Base-by-base conservation (phyloP, 1,140 invertebrate genomes). In the Heliconius eleuchia region DNA sequence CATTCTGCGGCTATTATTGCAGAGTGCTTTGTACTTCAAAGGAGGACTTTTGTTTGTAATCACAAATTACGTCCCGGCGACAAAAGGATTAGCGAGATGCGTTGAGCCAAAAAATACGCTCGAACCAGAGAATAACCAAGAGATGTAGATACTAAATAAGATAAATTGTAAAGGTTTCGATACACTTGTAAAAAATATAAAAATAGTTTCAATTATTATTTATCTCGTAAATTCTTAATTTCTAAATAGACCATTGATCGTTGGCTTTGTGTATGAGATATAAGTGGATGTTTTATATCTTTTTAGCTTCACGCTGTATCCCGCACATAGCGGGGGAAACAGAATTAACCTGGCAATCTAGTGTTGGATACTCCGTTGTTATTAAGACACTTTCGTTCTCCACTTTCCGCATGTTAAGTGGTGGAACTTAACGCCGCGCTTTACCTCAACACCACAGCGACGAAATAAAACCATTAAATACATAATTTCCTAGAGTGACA, bases 161-260 rank as follows among this genome's bases (percentile, higher is more conserved):
- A 71, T 37, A 6, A 76, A 79, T 76, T 74, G 81, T 76, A 91
- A 91, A 90, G 90, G 86, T 91, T 90, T 89, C 82, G 0, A 16
- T n/a, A 66, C 13, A 66, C 9, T 66, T 66, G 27, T 27, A 27
- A 66, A 5, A 11, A 4, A 13, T 27, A 66, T 13, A 3, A 27
- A 66, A 66, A 30, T 27, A 66, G 13, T 66, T 66, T 57, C 19
- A 9, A 27, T 16, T 66, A 1, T 46, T 46, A 46, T 27, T 57
- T 57, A n/a, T 3, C 2, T 57, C 8, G 11, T 11, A n/a, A 23
- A 11, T 57, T 57, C 8, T 57, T 9, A 19, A 11, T 23, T 23
- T 23, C 23, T 23, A 23, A 57, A 57, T 52, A 8, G 18, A 5
- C 42, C 3, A 4, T 46, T 46, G 42, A 1, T 16, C 16, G 13